These are phyloP conservation scores for Drosophila infuscata DNA, from an alignment of 2,888 invertebrate species.

Conservation along the genomic window DNA sequence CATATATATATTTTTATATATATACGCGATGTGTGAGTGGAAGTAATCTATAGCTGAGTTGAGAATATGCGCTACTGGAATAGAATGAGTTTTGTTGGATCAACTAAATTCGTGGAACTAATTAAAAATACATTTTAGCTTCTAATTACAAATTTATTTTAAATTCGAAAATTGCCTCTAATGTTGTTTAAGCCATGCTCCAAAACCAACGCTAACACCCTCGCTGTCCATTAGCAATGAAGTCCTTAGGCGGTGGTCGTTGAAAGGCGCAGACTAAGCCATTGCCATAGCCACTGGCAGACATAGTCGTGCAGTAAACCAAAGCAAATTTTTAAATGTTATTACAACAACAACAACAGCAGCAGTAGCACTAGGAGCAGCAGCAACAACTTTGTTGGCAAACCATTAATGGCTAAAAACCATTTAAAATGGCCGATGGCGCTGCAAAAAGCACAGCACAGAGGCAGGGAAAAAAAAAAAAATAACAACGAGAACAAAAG, in stretches of 20 bases:
- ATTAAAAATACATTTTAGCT: constrained; percentile 75
- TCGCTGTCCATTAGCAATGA: constrained; percentile 65
- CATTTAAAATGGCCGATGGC: constrained; percentile 75
- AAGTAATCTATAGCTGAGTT: neutral
- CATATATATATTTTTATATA: neutral
- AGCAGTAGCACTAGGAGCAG: constrained; percentile 27
- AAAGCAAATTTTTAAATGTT: constrained; percentile 78
- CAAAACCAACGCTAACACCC: constrained; percentile 8
- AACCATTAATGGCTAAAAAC: constrained; percentile 77
- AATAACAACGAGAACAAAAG: constrained; percentile 62
- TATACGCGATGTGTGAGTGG: neutral
- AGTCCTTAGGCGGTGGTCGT: constrained; percentile 49
- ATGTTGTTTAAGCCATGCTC: constrained; percentile 48
- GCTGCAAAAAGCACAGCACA: constrained; percentile 53
- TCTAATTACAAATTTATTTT: constrained; percentile 78
- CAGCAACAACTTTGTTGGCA: constrained; percentile 30
- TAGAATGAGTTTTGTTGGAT: constrained; percentile 32
- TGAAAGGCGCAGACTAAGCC: constrained; percentile 34
- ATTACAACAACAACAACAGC: constrained; percentile 60
- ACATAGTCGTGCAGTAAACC: constrained; percentile 46
- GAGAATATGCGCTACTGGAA: constrained; percentile 19
- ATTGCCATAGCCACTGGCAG: constrained; percentile 32
- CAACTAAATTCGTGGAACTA: constrained; percentile 66
- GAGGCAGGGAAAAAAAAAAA: constrained; percentile 28
- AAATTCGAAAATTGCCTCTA: constrained; percentile 63